Percentiles rank a stretch among this genome's conserved stretches.
Evolutionary conservation across 37 sponge, comb jelly and placozoan species (phyloP).

Genomic region (Mnemiopsis leidyi): DNA sequence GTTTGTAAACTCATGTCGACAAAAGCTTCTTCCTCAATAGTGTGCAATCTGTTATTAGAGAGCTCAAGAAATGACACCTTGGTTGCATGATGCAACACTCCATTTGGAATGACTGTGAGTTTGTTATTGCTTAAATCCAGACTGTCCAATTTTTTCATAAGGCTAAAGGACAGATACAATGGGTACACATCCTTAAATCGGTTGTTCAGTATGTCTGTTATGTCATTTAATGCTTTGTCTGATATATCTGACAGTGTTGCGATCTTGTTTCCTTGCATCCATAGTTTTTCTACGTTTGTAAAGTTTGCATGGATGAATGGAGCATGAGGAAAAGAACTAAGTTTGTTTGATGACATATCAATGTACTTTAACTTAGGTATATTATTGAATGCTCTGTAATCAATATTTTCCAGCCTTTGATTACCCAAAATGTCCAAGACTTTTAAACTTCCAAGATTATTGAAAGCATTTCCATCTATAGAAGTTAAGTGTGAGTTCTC

Average conservation of each 20-base stretch:
- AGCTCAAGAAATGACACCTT: not conserved
- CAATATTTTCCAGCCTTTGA: not conserved
- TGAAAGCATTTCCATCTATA: not conserved
- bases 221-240: not conserved
- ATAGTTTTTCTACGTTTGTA: constrained; percentile 10
- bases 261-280: not conserved
- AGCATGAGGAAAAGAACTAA: constrained; percentile 22
- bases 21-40: constrained; percentile 21
- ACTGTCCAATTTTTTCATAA: not conserved
- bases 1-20: not conserved
- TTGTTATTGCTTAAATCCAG: not conserved
- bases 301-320: constrained; percentile 30
- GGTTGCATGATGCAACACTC: not conserved
- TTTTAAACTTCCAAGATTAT: not conserved
- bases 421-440: not conserved
- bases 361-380: not conserved
- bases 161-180: not conserved
- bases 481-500: not conserved
- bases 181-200: constrained; percentile 6
- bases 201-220: not conserved
- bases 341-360: not conserved
- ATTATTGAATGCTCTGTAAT: constrained; percentile 38
- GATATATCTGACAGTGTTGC: not conserved
- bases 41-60: not conserved
- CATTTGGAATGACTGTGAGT: constrained; percentile 7